Evolutionary conservation across 2,113 vertebrate species (phyloP).

Genomic region (Hypomesus transpacificus): DNA sequence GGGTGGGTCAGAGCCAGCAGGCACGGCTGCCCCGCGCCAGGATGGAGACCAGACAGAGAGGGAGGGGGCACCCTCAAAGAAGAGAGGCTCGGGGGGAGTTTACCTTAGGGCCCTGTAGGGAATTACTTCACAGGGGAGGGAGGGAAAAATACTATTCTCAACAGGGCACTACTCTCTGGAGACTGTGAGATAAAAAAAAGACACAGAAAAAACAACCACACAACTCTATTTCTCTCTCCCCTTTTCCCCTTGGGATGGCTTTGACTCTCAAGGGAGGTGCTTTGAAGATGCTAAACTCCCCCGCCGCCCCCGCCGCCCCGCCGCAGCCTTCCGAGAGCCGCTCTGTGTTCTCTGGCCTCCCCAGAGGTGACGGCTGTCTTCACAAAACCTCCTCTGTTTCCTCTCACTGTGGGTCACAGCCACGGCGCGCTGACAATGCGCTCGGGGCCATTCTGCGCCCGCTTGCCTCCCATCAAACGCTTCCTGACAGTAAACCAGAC

Average conservation of each 20-base stretch:
- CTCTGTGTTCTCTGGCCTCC: not conserved
- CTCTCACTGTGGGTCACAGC: not conserved
- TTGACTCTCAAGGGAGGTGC: not conserved
- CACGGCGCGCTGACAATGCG: not conserved
- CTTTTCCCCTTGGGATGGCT: not conserved
- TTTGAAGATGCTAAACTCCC: not conserved
- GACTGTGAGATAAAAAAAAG: not conserved
- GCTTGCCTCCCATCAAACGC: not conserved
- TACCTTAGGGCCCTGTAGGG: not conserved
- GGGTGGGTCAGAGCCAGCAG: not conserved
- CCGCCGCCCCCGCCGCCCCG: too few species aligned
- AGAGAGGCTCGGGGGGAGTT: not conserved
- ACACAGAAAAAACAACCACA: not conserved
- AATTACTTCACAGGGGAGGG: not conserved
- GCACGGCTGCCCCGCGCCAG: not conserved
- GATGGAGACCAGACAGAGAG: not conserved
- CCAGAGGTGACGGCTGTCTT: not conserved
- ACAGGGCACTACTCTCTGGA: not conserved
- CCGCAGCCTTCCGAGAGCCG: not conserved
- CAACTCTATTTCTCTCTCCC: not conserved
- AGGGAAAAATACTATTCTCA: not conserved
- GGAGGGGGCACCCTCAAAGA: not conserved
- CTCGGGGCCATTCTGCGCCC: not conserved
- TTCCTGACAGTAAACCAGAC: not conserved
- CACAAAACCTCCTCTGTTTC: constrained; percentile 3